Evolutionary conservation across 2,113 vertebrate species (phyloP).

Genomic region (Phyllopteryx taeniolatus): DNA sequence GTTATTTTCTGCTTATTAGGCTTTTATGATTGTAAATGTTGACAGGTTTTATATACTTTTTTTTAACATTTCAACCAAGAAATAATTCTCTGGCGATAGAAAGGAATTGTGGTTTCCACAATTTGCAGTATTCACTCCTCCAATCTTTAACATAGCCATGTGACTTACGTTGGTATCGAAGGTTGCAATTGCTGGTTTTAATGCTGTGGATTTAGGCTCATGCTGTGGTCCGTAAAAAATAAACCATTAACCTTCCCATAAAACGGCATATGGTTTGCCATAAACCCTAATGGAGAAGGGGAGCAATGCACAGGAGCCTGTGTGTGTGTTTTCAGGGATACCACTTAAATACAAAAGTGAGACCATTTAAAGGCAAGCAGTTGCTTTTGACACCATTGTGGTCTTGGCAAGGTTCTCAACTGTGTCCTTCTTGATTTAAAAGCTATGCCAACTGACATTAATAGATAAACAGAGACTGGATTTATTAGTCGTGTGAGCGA

Average conservation of each 20-base stretch:
- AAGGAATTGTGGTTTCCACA: neutral
- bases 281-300: conserved; percentile 71
- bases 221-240: conserved; percentile 58
- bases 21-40: conserved; percentile 68
- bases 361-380: conserved; percentile 58
- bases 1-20: conserved; percentile 68
- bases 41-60: conserved; percentile 48
- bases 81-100: conserved; percentile 1
- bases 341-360: conserved; percentile 59
- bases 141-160: conserved; percentile 29
- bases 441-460: conserved; percentile 33
- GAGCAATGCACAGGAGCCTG: conserved; percentile 43
- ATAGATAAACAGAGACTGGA: neutral
- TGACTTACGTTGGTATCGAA: conserved; percentile 43
- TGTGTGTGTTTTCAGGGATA: conserved; percentile 49
- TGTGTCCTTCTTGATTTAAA: conserved; percentile 24
- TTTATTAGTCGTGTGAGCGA: neutral
- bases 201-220: conserved; percentile 62
- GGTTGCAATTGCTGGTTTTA: conserved; percentile 56
- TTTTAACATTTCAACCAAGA: conserved; percentile 13
- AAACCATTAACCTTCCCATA: conserved; percentile 74
- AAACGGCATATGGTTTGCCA: conserved; percentile 74
- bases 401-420: conserved; percentile 19
- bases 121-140: conserved; percentile 5
- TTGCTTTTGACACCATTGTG: conserved; percentile 40